Conservation (phyloP, 1,140 invertebrate species). For the Megathymus violae region DNA sequence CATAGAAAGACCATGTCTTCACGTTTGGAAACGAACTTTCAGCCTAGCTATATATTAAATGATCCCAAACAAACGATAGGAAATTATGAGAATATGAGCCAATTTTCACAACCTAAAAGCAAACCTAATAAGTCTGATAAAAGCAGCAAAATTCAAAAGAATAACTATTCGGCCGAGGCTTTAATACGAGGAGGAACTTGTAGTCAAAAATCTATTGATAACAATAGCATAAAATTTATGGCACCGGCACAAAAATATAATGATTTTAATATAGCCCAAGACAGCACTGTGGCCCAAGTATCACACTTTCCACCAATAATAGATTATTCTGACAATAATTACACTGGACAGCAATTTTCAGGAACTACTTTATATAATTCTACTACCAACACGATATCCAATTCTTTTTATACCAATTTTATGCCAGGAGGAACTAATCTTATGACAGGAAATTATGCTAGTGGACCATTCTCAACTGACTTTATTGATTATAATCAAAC, state of each 20-base stretch:
- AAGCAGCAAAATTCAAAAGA: constrained; percentile 69
- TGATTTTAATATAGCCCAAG: constrained; percentile 65
- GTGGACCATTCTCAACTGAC: constrained; percentile 67
- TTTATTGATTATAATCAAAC: constrained; percentile 76
- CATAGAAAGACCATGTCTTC: constrained; percentile 58
- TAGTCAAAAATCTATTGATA: constrained; percentile 68
- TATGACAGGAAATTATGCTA: constrained; percentile 69
- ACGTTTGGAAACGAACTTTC: constrained; percentile 59
- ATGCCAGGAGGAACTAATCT: constrained; percentile 70
- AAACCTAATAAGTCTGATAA: constrained; percentile 71
- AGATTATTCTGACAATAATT: constrained; percentile 76
- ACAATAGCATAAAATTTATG: constrained; percentile 61
- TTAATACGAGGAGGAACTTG: constrained; percentile 70
- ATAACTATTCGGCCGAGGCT: constrained; percentile 76
- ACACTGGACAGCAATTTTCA: constrained; percentile 70
- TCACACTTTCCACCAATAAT: constrained; percentile 75
- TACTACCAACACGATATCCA: constrained; percentile 76
- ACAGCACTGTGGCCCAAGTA: constrained; percentile 71
- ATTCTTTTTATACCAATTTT: constrained; percentile 78
- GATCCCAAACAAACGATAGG: constrained; percentile 58
- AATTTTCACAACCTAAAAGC: constrained; percentile 61
- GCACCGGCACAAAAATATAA: constrained; percentile 66
- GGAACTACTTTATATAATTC: constrained; percentile 73
- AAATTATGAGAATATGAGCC: constrained; percentile 59
- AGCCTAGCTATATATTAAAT: constrained; percentile 69